These are phyloP conservation scores for Caenorhabditis imperialis DNA, from an alignment of 2,888 invertebrate species.

Conservation along the genomic window DNA sequence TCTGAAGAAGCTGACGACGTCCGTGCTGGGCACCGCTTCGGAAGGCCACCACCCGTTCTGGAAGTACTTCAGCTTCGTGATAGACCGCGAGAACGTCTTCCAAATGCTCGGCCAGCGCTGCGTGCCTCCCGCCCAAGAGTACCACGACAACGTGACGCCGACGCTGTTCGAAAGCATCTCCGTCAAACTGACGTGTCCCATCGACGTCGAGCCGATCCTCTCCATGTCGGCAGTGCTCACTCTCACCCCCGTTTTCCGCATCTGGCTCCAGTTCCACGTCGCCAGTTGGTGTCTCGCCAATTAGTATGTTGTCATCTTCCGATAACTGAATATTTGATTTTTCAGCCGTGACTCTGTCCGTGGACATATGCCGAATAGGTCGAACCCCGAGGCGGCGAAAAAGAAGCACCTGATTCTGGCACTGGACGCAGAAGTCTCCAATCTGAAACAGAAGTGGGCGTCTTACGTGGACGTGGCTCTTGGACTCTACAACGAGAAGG, in stretches of 20 bases:
- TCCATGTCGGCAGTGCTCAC: conserved; percentile 35
- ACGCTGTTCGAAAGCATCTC: conserved; percentile 45
- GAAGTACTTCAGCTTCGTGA: conserved; percentile 44
- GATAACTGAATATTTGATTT: not conserved
- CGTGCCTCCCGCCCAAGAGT: not conserved
- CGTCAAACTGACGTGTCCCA: conserved; percentile 38
- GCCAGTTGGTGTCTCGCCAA: conserved; percentile 44
- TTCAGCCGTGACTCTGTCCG: conserved; percentile 46
- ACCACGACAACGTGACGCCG: conserved; percentile 23
- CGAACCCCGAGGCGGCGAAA: conserved; percentile 9
- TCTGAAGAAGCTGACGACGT: conserved; percentile 45
- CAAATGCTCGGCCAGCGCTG: conserved; percentile 33
- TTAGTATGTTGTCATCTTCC: conserved; percentile 16
- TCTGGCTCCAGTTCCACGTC: conserved; percentile 47
- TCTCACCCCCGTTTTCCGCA: conserved; percentile 39
- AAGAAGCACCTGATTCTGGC: conserved; percentile 43
- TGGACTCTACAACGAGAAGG: conserved; percentile 28
- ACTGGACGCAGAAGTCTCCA: conserved; percentile 36
- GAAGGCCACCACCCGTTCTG: conserved; percentile 53
- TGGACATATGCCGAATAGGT: conserved; percentile 41
- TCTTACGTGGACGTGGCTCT: conserved; percentile 36
- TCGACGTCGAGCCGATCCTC: conserved; percentile 50
- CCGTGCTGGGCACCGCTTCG: conserved; percentile 32
- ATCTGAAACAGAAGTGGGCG: conserved; percentile 40
- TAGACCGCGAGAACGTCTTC: conserved; percentile 46